These are phyloP conservation scores for Antheraea mylitta DNA, from an alignment of 1,140 invertebrate species.

Conservation along the genomic window DNA sequence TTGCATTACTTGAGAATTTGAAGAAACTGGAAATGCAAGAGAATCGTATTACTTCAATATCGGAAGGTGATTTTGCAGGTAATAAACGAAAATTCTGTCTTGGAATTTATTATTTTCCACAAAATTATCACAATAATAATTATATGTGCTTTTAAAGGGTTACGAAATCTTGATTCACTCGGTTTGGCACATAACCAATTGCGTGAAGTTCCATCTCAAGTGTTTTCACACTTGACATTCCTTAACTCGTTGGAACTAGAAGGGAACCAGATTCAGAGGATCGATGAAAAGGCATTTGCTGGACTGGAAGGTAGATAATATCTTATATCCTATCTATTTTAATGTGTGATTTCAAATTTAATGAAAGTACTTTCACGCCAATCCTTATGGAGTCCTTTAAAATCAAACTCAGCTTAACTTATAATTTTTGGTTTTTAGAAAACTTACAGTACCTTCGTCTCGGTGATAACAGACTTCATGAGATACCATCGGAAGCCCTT, in stretches of 20 bases:
- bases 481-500: constrained; percentile 90
- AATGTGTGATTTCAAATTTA: too few species aligned
- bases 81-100: constrained; percentile 19
- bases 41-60: constrained; percentile 87
- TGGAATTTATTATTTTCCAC: background rate
- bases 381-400: background rate
- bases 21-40: constrained; percentile 93
- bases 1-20: constrained; percentile 87
- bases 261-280: constrained; percentile 88
- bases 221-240: constrained; percentile 88
- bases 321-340: too few species aligned
- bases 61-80: constrained; percentile 92
- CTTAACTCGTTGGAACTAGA: constrained; percentile 93
- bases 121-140: background rate
- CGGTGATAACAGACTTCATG: constrained; percentile 91
- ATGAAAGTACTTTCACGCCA: too few species aligned
- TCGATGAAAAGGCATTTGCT: constrained; percentile 90
- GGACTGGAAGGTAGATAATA: constrained; percentile 87
- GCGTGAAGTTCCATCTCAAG: constrained; percentile 86
- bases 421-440: constrained; percentile 37
- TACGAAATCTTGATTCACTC: constrained; percentile 89
- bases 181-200: constrained; percentile 92
- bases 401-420: background rate
- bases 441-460: constrained; percentile 93
- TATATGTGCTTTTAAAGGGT: constrained; percentile 11